Evolutionary conservation across 30 jellyfish, hydroid and myxozoan genomes (phyloP).

Genomic region (Chrysaora quinquecirrha): DNA sequence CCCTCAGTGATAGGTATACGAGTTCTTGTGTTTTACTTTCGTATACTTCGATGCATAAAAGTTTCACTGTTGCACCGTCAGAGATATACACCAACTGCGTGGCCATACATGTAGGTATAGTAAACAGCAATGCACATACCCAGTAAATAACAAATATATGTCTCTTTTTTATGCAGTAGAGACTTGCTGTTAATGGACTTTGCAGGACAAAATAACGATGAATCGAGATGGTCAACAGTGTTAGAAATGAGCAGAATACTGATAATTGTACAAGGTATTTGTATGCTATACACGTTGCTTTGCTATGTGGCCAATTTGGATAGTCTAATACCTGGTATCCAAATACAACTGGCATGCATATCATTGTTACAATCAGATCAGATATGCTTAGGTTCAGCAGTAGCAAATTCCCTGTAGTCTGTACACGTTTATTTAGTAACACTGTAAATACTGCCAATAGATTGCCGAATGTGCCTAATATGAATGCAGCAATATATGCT

Average conservation of each 20-base stretch:
- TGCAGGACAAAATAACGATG: constrained; percentile 31
- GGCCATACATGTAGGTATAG: constrained; percentile 48
- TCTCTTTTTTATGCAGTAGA: constrained; percentile 2
- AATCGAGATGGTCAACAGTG: constrained; percentile 50
- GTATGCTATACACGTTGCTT: constrained; percentile 51
- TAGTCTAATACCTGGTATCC: constrained; percentile 67
- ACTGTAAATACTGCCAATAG: constrained; percentile 48
- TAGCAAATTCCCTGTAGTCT: constrained; percentile 43
- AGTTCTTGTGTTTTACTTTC: constrained; percentile 23
- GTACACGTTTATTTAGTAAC: constrained; percentile 55
- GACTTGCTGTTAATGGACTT: background rate
- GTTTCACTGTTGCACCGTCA: constrained; percentile 11
- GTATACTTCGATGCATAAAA: constrained; percentile 53
- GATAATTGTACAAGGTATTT: constrained; percentile 55
- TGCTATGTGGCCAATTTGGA: constrained; percentile 69
- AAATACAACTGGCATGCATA: constrained; percentile 65
- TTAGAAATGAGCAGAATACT: constrained; percentile 37
- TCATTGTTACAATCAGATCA: constrained; percentile 57
- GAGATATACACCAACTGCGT: constrained; percentile 39
- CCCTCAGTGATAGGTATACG: constrained; percentile 29
- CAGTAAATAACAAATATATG: constrained; percentile 39
- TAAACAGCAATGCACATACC: constrained; percentile 43
- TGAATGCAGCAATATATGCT: constrained; percentile 36
- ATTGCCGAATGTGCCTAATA: constrained; percentile 61
- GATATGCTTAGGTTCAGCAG: constrained; percentile 51